These are phyloP conservation scores for Fopius arisanus DNA, from an alignment of 1,140 invertebrate genomes.

Conservation along the genomic window DNA sequence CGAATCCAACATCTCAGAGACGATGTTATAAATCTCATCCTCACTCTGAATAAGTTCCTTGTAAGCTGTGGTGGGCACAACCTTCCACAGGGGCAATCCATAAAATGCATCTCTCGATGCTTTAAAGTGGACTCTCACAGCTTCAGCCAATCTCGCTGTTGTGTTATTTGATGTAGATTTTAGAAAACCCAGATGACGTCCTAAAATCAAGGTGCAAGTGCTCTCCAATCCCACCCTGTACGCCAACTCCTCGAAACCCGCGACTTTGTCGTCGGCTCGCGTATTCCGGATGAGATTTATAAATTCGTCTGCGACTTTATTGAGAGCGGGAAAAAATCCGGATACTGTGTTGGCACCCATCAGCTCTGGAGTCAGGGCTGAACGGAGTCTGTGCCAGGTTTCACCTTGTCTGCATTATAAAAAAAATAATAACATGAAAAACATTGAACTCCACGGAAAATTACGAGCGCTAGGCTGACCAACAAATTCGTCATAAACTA, in stretches of 20 bases:
- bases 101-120: constrained; percentile 82
- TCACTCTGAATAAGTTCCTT: constrained; percentile 76
- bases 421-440: no score
- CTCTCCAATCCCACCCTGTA: constrained; percentile 83
- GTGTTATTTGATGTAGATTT: constrained; percentile 64
- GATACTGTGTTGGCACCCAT: constrained; percentile 80
- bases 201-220: constrained; percentile 79
- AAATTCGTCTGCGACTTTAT: constrained; percentile 82
- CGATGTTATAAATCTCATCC: constrained; percentile 75
- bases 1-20: constrained; percentile 79
- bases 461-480: no score
- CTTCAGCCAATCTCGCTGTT: constrained; percentile 68
- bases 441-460: no score
- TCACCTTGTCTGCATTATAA: constrained; percentile 73
- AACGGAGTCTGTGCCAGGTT: constrained; percentile 79
- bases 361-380: constrained; percentile 77
- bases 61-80: constrained; percentile 78
- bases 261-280: constrained; percentile 56
- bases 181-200: constrained; percentile 81
- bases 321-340: constrained; percentile 79
- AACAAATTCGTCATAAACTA: no score
- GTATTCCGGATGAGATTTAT: constrained; percentile 70
- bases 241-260: constrained; percentile 75
- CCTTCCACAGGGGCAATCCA: constrained; percentile 84
- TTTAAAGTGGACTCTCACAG: constrained; percentile 78